Percentiles rank a stretch among this genome's conserved stretches.
Evolutionary conservation across 2,113 vertebrate genomes (phyloP).

Genomic region (Crocuta crocuta): DNA sequence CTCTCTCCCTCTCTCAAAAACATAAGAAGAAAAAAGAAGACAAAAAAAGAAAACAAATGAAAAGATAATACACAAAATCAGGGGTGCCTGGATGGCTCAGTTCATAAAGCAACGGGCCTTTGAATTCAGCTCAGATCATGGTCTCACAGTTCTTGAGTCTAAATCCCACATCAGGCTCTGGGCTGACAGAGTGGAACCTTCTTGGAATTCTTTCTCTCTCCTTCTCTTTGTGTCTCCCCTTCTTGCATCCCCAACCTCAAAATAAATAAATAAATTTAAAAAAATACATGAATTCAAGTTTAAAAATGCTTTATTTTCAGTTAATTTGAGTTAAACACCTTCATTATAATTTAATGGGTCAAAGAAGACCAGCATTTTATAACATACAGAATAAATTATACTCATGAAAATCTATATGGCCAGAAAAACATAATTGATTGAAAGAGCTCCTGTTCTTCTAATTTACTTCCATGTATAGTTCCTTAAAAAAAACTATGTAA

Average conservation of each 20-base stretch:
- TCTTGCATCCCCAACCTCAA: neutral
- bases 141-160: neutral
- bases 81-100: neutral
- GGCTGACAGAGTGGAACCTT: neutral
- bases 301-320: neutral
- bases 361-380: neutral
- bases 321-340: neutral
- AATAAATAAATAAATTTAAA: neutral
- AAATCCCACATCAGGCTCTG: neutral
- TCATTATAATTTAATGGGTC: neutral
- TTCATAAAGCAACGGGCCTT: neutral
- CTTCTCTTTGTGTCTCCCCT: neutral
- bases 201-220: neutral
- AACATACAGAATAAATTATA: neutral
- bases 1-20: neutral
- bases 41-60: no score
- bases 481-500: neutral
- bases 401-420: neutral
- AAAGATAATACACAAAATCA: no score
- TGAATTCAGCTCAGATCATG: neutral
- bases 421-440: neutral
- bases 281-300: neutral
- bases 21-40: no score
- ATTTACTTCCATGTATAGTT: neutral
- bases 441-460: neutral